Conservation (phyloP, 2,797 vertebrate genomes). For the Synanceia verrucosa region DNA sequence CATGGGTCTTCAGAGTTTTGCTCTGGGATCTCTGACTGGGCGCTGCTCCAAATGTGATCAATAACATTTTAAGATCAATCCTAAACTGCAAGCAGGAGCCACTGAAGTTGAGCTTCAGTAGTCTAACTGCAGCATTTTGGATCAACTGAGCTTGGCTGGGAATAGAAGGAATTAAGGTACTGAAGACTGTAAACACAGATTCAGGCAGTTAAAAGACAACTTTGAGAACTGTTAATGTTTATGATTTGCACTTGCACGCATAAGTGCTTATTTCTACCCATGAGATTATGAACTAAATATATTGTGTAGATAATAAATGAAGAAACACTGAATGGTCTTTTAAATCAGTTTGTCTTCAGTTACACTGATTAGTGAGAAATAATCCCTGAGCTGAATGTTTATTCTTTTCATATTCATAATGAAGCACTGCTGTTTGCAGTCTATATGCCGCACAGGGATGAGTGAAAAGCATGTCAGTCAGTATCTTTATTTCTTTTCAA, state of each 20-base stretch:
- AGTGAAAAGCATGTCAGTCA: not conserved
- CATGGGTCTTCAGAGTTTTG: conserved; percentile 26
- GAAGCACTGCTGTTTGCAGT: not conserved
- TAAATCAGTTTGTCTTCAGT: not conserved
- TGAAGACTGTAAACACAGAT: not conserved
- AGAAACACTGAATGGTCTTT: not conserved
- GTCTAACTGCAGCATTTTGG: conserved; percentile 23
- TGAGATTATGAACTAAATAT: not conserved
- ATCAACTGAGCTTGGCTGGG: not conserved
- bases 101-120: conserved; percentile 30
- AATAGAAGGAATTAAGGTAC: not conserved
- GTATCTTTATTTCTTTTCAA: not conserved
- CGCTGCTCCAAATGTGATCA: conserved; percentile 51
- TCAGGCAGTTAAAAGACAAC: not conserved
- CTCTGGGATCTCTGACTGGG: conserved; percentile 36
- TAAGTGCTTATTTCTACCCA: not conserved
- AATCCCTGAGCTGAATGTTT: not conserved
- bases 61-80: conserved; percentile 59
- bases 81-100: conserved; percentile 28
- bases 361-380: not conserved
- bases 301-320: not conserved
- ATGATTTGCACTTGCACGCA: not conserved
- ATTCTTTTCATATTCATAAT: not conserved
- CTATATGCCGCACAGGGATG: not conserved
- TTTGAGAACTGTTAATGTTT: not conserved